Percentiles rank a stretch among this genome's conserved stretches.
These are phyloP conservation scores for Hyperoplus immaculatus DNA, from an alignment of 2,797 vertebrate species.

Conservation along the genomic window DNA sequence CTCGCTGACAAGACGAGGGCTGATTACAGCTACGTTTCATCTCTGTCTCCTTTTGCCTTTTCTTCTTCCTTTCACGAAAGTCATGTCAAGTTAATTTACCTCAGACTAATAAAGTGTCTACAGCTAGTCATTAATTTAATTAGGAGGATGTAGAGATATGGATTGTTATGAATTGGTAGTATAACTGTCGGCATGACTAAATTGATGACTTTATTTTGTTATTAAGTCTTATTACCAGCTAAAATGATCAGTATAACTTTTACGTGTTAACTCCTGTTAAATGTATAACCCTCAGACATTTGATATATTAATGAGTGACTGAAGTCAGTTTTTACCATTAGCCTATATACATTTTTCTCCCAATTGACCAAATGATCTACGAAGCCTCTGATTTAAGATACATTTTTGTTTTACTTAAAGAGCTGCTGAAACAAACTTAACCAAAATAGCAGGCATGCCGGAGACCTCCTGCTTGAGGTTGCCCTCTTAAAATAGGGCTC, in stretches of 20 bases:
- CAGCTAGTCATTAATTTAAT: neutral
- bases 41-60: neutral
- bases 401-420: no score
- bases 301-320: neutral
- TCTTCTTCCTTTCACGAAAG: neutral
- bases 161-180: neutral
- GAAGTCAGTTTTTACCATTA: neutral
- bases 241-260: neutral
- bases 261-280: neutral
- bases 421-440: no score
- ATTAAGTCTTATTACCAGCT: neutral
- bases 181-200: neutral
- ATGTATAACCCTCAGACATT: neutral
- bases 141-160: neutral
- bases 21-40: constrained; percentile 22
- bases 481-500: neutral
- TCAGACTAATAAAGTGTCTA: neutral
- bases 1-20: constrained; percentile 10
- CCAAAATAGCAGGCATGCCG: no score
- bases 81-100: neutral
- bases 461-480: no score
- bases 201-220: neutral
- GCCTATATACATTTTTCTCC: neutral
- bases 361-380: neutral
- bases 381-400: no score